These are phyloP conservation scores for Cliona cf. orientalis DNA, from an alignment of 37 sponge, comb jelly and placozoan species.

Conservation along the genomic window DNA sequence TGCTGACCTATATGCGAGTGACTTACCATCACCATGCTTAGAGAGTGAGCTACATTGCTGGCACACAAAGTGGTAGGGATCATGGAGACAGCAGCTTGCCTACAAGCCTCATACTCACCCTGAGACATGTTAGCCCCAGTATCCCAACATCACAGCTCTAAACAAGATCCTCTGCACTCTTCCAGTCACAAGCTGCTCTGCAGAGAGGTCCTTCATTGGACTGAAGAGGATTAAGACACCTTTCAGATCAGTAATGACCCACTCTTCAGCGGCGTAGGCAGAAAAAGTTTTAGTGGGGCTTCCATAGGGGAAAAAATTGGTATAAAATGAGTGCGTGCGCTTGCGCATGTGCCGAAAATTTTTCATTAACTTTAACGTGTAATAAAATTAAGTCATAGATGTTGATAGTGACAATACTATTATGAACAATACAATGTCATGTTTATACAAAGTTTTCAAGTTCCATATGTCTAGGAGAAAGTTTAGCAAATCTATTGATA, in stretches of 20 bases:
- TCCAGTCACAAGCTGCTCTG: background rate
- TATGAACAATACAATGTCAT: too few relatives aligned
- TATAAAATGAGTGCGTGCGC: too few relatives aligned
- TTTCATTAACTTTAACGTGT: too few relatives aligned
- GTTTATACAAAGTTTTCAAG: too few relatives aligned
- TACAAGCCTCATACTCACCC: constrained; percentile 1
- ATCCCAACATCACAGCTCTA: background rate
- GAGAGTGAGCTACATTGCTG: constrained; percentile 3
- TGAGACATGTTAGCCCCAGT: background rate
- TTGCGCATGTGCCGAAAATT: too few relatives aligned
- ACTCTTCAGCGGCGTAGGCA: too few relatives aligned
- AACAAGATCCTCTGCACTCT: background rate
- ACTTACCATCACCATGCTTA: background rate
- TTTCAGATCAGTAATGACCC: background rate
- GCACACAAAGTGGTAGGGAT: background rate
- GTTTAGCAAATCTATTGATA: too few relatives aligned
- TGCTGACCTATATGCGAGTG: background rate
- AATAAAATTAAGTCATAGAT: too few relatives aligned
- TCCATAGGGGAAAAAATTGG: too few relatives aligned
- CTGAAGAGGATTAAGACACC: background rate
- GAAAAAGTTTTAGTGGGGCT: too few relatives aligned
- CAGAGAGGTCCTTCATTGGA: background rate
- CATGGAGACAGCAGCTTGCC: constrained; percentile 1
- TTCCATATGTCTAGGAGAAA: too few relatives aligned
- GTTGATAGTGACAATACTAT: too few relatives aligned